Evolutionary conservation across 2,113 vertebrate species (phyloP), one percentile per base, ranked within the genome.

Genomic region (Theristicus caerulescens): DNA sequence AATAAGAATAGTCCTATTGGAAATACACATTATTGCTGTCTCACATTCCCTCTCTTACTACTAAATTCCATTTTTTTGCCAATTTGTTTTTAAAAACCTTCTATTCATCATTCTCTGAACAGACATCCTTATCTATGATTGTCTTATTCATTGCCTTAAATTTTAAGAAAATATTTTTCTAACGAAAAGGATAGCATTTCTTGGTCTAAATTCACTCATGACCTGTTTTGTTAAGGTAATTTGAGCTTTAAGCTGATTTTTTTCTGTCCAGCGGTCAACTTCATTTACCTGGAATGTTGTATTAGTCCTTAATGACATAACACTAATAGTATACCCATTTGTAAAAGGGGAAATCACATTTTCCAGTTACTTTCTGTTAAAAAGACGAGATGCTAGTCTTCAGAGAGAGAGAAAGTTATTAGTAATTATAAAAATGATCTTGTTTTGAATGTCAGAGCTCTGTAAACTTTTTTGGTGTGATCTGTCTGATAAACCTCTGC

Each of bases 131-230:
- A 47, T 73, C 54, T 82, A 10, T 21, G 16, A 86, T 83, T 87
- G 26, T 82, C 84, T 80, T 96, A 91, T 94, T 96, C 91, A 70
- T 96, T 95, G 70, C 82, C 78, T 94, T 92, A 78, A 58, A 88
- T 49, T 64, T 46, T 25, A 52, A 91, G 74, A 61, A 71, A 74
- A 22, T 90, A 64, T 89, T 95, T 90, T 96, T 87, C 59, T 72
- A 42, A 18, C 46, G n/a, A 82, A 66, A 86, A 83, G 46, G 44
- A 51, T 65, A 78, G 72, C 16, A 74, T 91, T 65, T 81, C 46
- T 86, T 61, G 55, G 11, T 91, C 80, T 93, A 51, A 90, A 80
- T 76, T 59, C 62, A 40, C 52, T 81, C 24, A 8, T n/a, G 15
- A 47, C 38, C 34, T 87, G 12, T 79, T 90, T 61, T 65, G 46